A percentile compares a stretch with the other conserved stretches of the same genome.
These are phyloP conservation scores for Polydesmus complanatus DNA, from an alignment of 2,888 invertebrate species.

Conservation along the genomic window DNA sequence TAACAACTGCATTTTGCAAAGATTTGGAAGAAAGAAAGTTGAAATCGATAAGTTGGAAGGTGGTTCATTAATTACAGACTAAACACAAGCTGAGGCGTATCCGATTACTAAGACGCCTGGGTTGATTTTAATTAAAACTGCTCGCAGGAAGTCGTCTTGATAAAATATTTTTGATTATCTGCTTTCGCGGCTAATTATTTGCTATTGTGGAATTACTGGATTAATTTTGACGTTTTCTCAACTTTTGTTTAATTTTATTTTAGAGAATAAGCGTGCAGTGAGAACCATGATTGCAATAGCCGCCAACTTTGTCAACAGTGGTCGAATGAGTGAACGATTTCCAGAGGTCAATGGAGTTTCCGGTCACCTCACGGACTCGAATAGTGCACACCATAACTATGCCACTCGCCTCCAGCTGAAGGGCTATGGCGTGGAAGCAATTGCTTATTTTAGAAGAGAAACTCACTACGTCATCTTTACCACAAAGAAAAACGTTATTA, in stretches of 20 bases:
- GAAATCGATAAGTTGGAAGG: no score
- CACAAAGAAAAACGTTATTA: constrained; percentile 40
- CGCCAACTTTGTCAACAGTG: constrained; percentile 42
- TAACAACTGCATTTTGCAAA: no score
- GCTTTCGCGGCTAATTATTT: no score
- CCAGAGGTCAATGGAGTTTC: constrained; percentile 43
- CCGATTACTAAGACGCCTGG: no score
- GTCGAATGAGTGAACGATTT: constrained; percentile 37
- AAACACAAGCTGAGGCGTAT: no score
- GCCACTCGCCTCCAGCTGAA: constrained; percentile 35
- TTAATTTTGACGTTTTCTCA: no score
- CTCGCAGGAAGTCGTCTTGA: no score
- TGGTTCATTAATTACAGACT: no score
- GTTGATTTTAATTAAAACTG: no score
- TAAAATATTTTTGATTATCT: no score
- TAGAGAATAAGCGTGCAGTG: constrained; percentile 32
- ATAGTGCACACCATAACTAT: constrained; percentile 39
- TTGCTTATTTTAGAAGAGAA: constrained; percentile 46
- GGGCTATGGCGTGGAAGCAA: constrained; percentile 42
- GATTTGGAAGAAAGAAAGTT: no score
- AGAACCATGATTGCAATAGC: constrained; percentile 44
- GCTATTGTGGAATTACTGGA: no score
- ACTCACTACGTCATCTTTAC: constrained; percentile 49
- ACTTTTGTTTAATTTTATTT: neutral
- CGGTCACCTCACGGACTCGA: constrained; percentile 43